phyloP scores from a whole-genome alignment of 2,797 vertebrate genomes.

The Sparidentex hasta region DNA sequence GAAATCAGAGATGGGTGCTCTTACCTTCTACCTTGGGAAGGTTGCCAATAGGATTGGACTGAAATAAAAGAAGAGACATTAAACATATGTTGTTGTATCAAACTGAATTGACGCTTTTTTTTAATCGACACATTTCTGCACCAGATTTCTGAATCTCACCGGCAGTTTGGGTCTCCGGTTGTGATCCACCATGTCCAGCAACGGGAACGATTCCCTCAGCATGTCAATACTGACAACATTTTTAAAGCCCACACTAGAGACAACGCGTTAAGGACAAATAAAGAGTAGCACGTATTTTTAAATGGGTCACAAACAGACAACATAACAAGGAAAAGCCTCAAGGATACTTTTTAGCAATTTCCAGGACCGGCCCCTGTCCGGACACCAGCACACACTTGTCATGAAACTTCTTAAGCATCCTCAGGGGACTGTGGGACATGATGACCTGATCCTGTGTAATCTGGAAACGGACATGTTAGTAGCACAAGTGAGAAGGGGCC shows the following conservation, averaged over 20 bases:
- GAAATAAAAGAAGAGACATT: conserved; percentile 68
- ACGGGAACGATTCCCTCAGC: conserved; percentile 89
- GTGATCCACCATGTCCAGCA: conserved; percentile 94
- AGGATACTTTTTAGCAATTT: conserved; percentile 94
- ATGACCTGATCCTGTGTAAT: conserved; percentile 92
- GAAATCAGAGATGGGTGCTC: conserved; percentile 10
- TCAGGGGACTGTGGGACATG: conserved; percentile 95
- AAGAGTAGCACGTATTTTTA: background rate
- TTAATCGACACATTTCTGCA: background rate
- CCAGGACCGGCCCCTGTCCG: conserved; percentile 93
- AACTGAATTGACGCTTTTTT: background rate
- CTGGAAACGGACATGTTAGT: conserved; percentile 74
- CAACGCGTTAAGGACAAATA: conserved; percentile 49
- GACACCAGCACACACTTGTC: conserved; percentile 94
- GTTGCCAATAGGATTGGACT: conserved; percentile 86
- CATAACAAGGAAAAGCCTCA: background rate
- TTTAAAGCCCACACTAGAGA: conserved; percentile 90
- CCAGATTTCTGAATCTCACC: conserved; percentile 72
- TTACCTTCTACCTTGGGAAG: conserved; percentile 92
- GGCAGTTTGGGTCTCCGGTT: conserved; percentile 89
- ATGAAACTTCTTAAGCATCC: conserved; percentile 92
- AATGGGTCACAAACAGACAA: background rate
- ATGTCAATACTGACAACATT: conserved; percentile 91
- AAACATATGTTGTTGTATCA: background rate
- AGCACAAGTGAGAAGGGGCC: background rate